These are phyloP conservation scores for Bactericera cockerelli DNA, from an alignment of 1,140 invertebrate genomes.

Conservation along the genomic window DNA sequence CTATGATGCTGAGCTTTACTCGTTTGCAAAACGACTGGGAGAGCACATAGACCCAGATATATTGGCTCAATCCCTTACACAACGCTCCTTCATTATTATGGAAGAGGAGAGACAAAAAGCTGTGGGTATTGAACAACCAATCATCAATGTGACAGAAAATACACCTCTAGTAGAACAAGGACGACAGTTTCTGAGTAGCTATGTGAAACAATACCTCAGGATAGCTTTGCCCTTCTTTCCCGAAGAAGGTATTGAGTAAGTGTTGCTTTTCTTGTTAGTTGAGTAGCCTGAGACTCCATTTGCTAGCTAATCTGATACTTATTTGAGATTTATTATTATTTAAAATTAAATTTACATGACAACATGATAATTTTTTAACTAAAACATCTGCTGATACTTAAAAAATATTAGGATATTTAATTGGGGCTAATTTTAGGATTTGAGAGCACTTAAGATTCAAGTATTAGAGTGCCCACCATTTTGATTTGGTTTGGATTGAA, in stretches of 20 bases:
- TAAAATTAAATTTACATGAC: too few relatives aligned
- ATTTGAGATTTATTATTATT: too few relatives aligned
- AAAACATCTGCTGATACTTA: too few relatives aligned
- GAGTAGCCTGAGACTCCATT: too few relatives aligned
- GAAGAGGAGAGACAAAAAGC: conserved; percentile 49
- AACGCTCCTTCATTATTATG: conserved; percentile 58
- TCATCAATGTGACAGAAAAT: conserved; percentile 49
- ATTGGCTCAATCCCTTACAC: conserved; percentile 59
- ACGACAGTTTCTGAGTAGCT: conserved; percentile 37
- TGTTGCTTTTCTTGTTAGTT: conserved; percentile 15
- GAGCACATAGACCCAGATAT: conserved; percentile 60
- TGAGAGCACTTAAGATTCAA: too few relatives aligned
- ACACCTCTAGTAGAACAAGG: conserved; percentile 47
- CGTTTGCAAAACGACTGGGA: conserved; percentile 69
- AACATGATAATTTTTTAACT: too few relatives aligned
- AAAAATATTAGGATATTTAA: too few relatives aligned
- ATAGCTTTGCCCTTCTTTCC: conserved; percentile 52
- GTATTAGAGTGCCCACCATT: too few relatives aligned
- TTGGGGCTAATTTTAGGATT: too few relatives aligned
- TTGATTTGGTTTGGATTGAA: too few relatives aligned
- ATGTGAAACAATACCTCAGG: conserved; percentile 41
- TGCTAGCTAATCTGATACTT: too few relatives aligned
- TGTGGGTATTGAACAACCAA: conserved; percentile 44
- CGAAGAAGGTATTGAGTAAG: conserved; percentile 44
- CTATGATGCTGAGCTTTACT: conserved; percentile 70